These are phyloP conservation scores for Diphyllodes magnificus DNA, from an alignment of 2,113 vertebrate genomes.

Conservation along the genomic window DNA sequence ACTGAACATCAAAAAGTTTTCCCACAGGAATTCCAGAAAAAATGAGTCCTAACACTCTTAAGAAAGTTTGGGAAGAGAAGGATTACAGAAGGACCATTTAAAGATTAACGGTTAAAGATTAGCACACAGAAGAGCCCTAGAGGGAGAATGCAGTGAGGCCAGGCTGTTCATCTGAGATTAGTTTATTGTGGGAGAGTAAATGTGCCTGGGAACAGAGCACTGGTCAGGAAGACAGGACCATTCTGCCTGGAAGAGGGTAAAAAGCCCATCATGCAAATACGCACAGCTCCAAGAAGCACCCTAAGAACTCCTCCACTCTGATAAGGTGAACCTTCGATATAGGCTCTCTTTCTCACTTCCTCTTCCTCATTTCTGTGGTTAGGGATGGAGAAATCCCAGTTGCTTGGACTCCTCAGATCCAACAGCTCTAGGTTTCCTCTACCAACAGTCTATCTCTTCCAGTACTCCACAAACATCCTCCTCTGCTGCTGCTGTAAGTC, in stretches of 20 bases:
- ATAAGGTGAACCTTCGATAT: neutral
- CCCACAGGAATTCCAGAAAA: neutral
- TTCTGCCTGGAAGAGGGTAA: neutral
- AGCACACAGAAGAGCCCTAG: neutral
- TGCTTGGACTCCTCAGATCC: neutral
- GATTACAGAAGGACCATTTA: neutral
- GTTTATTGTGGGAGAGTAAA: fast-evolving
- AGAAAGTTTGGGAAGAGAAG: neutral
- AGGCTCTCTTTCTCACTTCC: constrained; percentile 20
- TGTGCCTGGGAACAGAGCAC: neutral
- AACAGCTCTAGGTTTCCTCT: constrained; percentile 30
- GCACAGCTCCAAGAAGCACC: neutral
- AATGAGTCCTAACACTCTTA: neutral
- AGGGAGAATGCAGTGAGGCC: neutral
- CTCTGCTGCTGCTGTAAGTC: neutral
- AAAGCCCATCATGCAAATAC: neutral
- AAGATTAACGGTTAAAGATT: neutral
- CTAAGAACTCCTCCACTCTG: neutral
- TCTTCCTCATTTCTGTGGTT: constrained; percentile 60
- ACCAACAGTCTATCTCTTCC: constrained; percentile 21
- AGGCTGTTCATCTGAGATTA: neutral
- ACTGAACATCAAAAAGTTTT: neutral
- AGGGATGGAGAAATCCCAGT: constrained; percentile 53
- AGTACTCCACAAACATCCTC: neutral
- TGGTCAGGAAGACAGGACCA: neutral